Evolutionary conservation across 2,113 vertebrate genomes (phyloP).

Genomic region (Nerophis ophidion): DNA sequence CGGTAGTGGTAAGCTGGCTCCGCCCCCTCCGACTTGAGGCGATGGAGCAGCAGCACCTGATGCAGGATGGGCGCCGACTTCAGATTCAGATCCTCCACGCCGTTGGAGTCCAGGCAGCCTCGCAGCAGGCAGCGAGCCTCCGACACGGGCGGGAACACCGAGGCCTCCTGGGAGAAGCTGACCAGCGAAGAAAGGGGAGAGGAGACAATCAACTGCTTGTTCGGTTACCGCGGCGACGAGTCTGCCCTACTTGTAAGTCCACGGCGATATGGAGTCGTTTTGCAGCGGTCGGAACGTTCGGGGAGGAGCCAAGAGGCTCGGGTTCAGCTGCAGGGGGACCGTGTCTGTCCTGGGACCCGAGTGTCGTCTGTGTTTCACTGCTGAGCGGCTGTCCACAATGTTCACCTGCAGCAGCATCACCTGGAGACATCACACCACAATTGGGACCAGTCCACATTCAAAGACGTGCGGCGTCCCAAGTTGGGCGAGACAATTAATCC

Average conservation of each 20-base stretch:
- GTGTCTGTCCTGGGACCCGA: neutral
- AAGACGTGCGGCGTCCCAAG: neutral
- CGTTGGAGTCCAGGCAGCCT: slow-evolving; percentile 63
- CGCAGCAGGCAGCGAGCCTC: slow-evolving; percentile 73
- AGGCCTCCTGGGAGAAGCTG: slow-evolving; percentile 21
- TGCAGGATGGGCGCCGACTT: slow-evolving; percentile 78
- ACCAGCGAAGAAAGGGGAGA: neutral
- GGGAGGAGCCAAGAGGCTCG: neutral
- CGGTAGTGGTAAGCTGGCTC: slow-evolving; percentile 49
- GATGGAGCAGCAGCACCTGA: slow-evolving; percentile 77
- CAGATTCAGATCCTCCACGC: slow-evolving; percentile 66
- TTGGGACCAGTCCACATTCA: neutral
- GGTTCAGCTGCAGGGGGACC: slow-evolving; percentile 55
- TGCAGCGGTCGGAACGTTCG: slow-evolving; percentile 26
- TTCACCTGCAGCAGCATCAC: slow-evolving; percentile 8
- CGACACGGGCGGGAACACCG: slow-evolving; percentile 56
- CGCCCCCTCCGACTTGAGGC: slow-evolving; percentile 44
- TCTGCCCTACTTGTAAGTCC: slow-evolving; percentile 62
- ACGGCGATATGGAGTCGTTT: slow-evolving; percentile 69
- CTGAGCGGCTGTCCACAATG: neutral
- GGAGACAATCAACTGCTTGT: no score
- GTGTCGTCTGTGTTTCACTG: neutral
- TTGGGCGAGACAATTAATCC: no score
- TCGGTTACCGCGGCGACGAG: no score
- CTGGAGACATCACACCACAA: neutral